phyloP scores from a whole-genome alignment of 2,113 vertebrate species.

The Zeus faber region DNA sequence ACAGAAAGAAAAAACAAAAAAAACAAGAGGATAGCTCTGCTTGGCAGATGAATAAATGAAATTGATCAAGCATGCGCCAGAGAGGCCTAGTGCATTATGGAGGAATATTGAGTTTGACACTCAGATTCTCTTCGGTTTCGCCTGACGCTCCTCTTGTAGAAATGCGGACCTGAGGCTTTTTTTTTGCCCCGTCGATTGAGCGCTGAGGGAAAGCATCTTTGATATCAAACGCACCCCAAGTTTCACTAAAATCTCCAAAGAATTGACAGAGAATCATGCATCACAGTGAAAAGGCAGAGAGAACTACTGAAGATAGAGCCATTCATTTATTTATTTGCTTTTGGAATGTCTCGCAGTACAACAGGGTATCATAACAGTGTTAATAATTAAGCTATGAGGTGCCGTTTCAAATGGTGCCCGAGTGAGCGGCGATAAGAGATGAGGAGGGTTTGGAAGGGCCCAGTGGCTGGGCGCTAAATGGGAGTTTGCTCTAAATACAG shows the following conservation, averaged over 20 bases:
- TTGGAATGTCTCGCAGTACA: conserved; percentile 63
- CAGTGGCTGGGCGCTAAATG: conserved; percentile 66
- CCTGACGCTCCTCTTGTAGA: conserved; percentile 62
- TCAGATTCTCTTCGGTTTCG: conserved; percentile 67
- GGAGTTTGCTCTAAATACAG: conserved; percentile 76
- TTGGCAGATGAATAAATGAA: conserved; percentile 72
- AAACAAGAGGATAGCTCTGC: conserved; percentile 54
- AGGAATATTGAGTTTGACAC: conserved; percentile 75
- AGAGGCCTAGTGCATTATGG: conserved; percentile 70
- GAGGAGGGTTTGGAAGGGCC: conserved; percentile 48
- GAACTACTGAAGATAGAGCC: conserved; percentile 58
- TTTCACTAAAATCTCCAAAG: conserved; percentile 59
- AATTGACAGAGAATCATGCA: conserved; percentile 56
- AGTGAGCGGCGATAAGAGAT: conserved; percentile 46
- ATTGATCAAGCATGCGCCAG: conserved; percentile 71
- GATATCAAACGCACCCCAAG: conserved; percentile 67
- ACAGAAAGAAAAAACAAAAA: conserved; percentile 54
- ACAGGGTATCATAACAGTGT: conserved; percentile 68
- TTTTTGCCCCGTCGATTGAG: conserved; percentile 65
- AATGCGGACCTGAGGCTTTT: conserved; percentile 64
- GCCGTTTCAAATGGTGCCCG: conserved; percentile 67
- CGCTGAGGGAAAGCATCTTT: conserved; percentile 68
- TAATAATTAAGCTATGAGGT: conserved; percentile 72
- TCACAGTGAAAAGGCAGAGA: conserved; percentile 31
- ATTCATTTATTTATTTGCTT: conserved; percentile 77